Base-by-base conservation (phyloP, 2,888 invertebrate species). In the Balanococcus diminutus region DNA sequence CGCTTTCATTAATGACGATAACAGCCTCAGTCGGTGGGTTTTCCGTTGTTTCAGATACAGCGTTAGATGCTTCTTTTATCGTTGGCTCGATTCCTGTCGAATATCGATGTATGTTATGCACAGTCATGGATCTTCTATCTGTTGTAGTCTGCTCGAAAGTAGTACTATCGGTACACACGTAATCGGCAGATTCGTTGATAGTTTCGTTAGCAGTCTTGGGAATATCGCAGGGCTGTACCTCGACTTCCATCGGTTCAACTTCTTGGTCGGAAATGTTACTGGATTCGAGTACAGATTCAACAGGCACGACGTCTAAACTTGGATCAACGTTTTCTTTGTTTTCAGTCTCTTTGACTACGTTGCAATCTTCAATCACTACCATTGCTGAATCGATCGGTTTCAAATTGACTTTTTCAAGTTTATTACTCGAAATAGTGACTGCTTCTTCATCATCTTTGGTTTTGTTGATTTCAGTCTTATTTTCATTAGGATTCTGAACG, bases 241-340 rank as follows among this genome's bases (percentile, higher is more conserved):
- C 75, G 2, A 79, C 36, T n/a, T 79, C 36, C 75, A 79, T 79
- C 5, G 32, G 32, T n/a, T 75, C 32, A 22, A 11, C n/a, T 61
- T 61, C 61, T 19, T 22, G 14, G 32, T 3, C 31, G 5, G 31
- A n/a, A 32, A 22, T 8, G 11, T 9, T 22, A 56, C 9, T n/a
- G 14, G 67, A 14, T 67, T 67, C 67, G 14, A 14, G 14, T 36
- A 3, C 36, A 4, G 32, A 32, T 32, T 75, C 75, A 1, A n/a
- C 9, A 32, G 32, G 9, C 11, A 28, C 9, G 9, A 25, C 28
- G 3, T 67, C 61, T 28, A 11, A 67, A 28, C 61, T 1, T 11
- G 75, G 32, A 36, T 79, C 75, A n/a, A 79, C 75, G 25, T 79
- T 79, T 79, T 79, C 75, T 79, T 79, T 36, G 16, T 36, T 19